Evolutionary conservation across 1,140 invertebrate genomes (phyloP), one percentile per base, ranked within the genome.

Genomic region (Acromyrmex heyeri): DNA sequence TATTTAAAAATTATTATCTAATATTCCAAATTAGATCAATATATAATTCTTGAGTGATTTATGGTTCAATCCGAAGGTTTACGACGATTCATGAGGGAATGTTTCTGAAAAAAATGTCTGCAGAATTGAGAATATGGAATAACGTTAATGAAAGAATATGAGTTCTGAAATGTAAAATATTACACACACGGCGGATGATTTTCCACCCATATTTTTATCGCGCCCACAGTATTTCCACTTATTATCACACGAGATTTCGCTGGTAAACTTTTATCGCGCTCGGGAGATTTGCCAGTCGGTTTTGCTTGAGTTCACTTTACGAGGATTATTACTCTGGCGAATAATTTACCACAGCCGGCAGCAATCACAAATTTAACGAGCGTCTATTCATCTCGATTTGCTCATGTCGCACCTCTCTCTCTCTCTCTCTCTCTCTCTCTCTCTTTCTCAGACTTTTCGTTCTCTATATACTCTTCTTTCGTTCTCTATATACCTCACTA

Each of bases 191-290:
- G 10, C 75, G 24, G 21, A 8, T 7, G 62, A 53, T n/a, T 67
- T 53, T 53, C 44, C 27, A 12, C 14, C 48, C 27, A 6, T 30
- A 2, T n/a, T 4, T 27, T 81, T 81, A 44, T 69, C 30, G 30
- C 14, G 62, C 27, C 21, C 14, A 30, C n/a, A 30, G 14, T 27
- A 30, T 65, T 78, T 50, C 38, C 53, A n/a, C n/a, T 44, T 16
- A 27, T 70, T 70, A 70, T 81, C 65, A 57, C 78, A 24, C 14
- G 38, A 61, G 53, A 82, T 61, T 73, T 82, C 24, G 12, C 55
- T 67, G 67, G 34, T 73, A 62, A 75, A 83, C 79, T 62, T 83
- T 83, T 73, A 83, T 83, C 69, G 24, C 24, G 21, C 79, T 75
- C 38, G 18, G 18, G 18, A 73, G 79, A 83, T 61, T 83, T 83